Conservation (phyloP, 1,140 invertebrate species). For the Papilio xuthus region DNA sequence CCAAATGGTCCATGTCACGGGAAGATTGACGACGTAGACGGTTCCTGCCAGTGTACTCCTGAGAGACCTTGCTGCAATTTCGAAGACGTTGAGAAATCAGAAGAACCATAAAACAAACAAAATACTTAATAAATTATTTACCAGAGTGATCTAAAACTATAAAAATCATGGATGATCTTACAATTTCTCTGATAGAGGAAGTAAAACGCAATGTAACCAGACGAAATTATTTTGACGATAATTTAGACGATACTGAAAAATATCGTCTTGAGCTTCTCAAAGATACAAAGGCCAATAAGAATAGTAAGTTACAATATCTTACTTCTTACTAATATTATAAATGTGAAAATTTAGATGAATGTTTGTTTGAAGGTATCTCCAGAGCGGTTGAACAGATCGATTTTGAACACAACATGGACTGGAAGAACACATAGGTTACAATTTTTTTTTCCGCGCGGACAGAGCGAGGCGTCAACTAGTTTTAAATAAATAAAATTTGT, state of each 20-base stretch:
- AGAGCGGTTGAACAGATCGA: too few relatives aligned
- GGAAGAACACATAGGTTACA: too few relatives aligned
- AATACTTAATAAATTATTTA: neutral
- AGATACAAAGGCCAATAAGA: neutral
- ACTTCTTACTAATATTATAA: too few relatives aligned
- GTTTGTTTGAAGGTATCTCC: too few relatives aligned
- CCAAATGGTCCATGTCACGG: constrained; percentile 7
- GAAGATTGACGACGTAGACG: neutral
- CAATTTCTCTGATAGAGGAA: neutral
- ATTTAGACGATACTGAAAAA: neutral
- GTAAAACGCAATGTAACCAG: neutral
- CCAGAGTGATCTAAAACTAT: neutral
- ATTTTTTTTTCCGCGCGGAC: too few relatives aligned
- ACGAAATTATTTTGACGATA: neutral
- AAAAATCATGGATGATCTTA: neutral
- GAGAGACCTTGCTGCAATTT: constrained; percentile 29
- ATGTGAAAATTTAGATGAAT: too few relatives aligned
- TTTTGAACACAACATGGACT: too few relatives aligned
- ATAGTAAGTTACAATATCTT: constrained; percentile 2
- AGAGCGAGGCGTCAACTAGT: too few relatives aligned
- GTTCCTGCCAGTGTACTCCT: constrained; percentile 29
- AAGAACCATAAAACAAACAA: neutral
- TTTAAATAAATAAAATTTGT: too few relatives aligned
- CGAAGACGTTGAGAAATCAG: constrained; percentile 8
- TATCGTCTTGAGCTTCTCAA: neutral